These are phyloP conservation scores for Polypedilum pembai DNA, from an alignment of 1,140 invertebrate genomes.

Conservation along the genomic window DNA sequence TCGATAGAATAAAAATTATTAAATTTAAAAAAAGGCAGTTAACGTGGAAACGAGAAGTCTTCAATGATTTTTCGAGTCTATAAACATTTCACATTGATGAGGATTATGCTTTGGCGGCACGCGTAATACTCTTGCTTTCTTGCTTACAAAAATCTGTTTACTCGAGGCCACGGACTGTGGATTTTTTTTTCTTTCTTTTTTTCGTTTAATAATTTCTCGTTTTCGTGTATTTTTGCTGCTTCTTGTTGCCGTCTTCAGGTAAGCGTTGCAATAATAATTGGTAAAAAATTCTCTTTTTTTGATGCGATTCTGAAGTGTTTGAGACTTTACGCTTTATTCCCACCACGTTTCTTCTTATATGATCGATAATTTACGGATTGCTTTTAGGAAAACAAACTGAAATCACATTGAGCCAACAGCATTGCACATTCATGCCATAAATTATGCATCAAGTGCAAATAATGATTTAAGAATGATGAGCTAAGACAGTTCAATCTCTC, in stretches of 20 bases:
- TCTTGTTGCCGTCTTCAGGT: too few relatives aligned
- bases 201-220: too few relatives aligned
- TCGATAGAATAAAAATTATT: too few relatives aligned
- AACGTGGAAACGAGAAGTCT: background rate
- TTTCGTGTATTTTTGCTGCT: too few relatives aligned
- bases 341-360: background rate
- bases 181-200: too few relatives aligned
- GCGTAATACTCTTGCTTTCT: background rate
- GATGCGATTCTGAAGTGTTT: too few relatives aligned
- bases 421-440: background rate
- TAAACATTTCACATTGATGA: conserved; percentile 21
- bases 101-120: conserved; percentile 23
- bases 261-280: too few relatives aligned
- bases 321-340: too few relatives aligned
- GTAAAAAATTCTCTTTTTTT: too few relatives aligned
- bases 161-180: background rate
- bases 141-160: background rate
- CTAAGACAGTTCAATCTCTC: background rate
- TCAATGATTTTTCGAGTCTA: conserved; percentile 12
- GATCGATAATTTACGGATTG: background rate
- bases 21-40: background rate
- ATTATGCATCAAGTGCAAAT: conserved; percentile 3
- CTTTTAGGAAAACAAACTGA: conserved; percentile 16
- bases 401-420: conserved; percentile 7
- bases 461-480: background rate